A percentile compares a stretch with the other conserved stretches of the same genome.
Evolutionary conservation across 1,140 invertebrate genomes (phyloP).

Genomic region (Drosophila funebris): DNA sequence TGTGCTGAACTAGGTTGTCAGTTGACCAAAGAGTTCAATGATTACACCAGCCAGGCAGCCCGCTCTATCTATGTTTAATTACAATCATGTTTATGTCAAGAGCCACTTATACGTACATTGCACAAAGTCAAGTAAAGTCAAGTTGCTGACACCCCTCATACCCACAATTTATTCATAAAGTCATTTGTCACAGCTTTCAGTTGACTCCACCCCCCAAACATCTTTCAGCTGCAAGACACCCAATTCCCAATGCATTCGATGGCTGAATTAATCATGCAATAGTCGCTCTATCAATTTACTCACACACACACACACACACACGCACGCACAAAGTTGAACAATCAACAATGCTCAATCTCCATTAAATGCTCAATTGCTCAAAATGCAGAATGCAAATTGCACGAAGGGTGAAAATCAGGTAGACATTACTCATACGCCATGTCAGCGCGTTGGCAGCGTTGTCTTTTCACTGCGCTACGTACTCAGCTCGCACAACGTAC

Average conservation of each 20-base stretch:
- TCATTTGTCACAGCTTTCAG: conserved; percentile 16
- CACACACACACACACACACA: conserved; percentile 15
- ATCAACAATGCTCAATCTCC: conserved; percentile 45
- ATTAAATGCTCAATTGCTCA: conserved; percentile 48
- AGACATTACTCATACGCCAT: conserved; percentile 71
- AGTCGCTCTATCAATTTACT: conserved; percentile 26
- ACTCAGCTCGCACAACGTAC: too few species aligned
- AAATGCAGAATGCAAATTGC: conserved; percentile 58
- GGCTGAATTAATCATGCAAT: conserved; percentile 51
- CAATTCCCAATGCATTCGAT: conserved; percentile 22
- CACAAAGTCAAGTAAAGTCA: conserved; percentile 5
- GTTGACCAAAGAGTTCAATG: not conserved
- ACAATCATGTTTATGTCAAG: not conserved
- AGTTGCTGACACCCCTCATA: not conserved
- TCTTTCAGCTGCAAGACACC: conserved; percentile 6
- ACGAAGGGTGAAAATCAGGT: not conserved
- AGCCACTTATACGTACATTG: not conserved
- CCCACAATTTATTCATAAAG: conserved; percentile 4
- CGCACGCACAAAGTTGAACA: not conserved
- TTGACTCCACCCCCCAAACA: not conserved
- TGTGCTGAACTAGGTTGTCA: not conserved
- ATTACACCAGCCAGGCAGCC: too few species aligned
- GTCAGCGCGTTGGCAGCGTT: conserved; percentile 53
- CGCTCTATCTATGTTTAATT: not conserved
- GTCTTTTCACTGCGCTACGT: conserved; percentile 18